phyloP scores from a whole-genome alignment of 2,113 vertebrate species.

The Ancistrus triradiatus region DNA sequence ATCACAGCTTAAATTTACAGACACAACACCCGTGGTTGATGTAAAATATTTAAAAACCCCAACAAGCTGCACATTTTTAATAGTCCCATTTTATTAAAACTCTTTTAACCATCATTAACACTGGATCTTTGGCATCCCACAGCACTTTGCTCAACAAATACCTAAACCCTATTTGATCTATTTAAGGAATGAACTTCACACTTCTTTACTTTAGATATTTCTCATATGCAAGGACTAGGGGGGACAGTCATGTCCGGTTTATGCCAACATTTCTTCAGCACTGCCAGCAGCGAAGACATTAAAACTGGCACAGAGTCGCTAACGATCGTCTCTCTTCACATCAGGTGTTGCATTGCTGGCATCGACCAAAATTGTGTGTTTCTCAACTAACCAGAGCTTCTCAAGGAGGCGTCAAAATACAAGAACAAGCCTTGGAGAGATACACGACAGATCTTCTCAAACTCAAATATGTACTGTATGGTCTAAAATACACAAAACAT shows the following conservation, averaged over 20 bases:
- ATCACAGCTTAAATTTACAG: no score
- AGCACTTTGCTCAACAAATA: slow-evolving; percentile 53
- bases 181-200: slow-evolving; percentile 48
- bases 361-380: no score
- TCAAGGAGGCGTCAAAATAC: slow-evolving; percentile 28
- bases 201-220: slow-evolving; percentile 53
- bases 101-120: slow-evolving; percentile 48
- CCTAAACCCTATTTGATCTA: slow-evolving; percentile 39
- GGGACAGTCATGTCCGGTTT: slow-evolving; percentile 36
- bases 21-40: no score
- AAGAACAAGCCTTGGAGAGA: slow-evolving; percentile 25
- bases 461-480: slow-evolving; percentile 24
- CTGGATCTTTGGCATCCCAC: slow-evolving; percentile 58
- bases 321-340: slow-evolving; percentile 1
- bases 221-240: slow-evolving; percentile 47
- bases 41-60: background rate
- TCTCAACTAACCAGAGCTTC: background rate
- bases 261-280: slow-evolving; percentile 32
- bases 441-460: slow-evolving; percentile 17
- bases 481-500: no score
- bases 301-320: slow-evolving; percentile 39
- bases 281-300: slow-evolving; percentile 41
- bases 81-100: slow-evolving; percentile 47
- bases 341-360: background rate
- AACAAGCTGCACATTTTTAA: slow-evolving; percentile 15